Conservation (phyloP, 1,140 invertebrate genomes). For the Mesaphorura yosii region DNA sequence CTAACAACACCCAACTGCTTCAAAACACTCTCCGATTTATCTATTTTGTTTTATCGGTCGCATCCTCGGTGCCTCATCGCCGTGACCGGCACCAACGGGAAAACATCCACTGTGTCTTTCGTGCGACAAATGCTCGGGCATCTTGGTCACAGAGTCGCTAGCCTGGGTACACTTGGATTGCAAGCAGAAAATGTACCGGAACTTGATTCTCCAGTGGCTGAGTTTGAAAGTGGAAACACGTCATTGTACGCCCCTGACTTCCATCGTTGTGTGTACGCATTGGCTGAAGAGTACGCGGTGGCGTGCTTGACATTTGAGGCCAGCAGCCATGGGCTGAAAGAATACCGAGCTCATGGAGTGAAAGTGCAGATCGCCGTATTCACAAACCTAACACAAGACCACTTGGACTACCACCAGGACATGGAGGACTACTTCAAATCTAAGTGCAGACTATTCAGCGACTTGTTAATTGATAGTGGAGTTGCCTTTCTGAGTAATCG, state of each 20-base stretch:
- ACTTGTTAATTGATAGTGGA: not conserved
- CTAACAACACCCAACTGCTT: too few species aligned
- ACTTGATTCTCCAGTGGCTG: not conserved
- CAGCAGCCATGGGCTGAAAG: not conserved
- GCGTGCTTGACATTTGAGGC: not conserved
- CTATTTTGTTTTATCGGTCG: not conserved
- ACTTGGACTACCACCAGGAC: not conserved
- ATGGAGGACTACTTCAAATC: not conserved
- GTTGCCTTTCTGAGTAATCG: not conserved
- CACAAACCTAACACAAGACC: not conserved
- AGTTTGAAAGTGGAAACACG: not conserved
- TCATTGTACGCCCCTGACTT: not conserved
- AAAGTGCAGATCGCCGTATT: not conserved
- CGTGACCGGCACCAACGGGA: not conserved
- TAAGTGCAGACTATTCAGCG: not conserved
- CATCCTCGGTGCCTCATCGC: not conserved
- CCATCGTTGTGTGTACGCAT: too few species aligned
- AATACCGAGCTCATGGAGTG: not conserved
- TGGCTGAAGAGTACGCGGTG: too few species aligned
- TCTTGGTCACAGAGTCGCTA: not conserved
- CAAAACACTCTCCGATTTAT: not conserved
- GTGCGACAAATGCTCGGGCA: not conserved
- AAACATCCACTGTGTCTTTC: not conserved
- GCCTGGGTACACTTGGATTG: not conserved
- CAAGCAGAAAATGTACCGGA: not conserved